A percentile compares a stretch with the other conserved stretches of the same genome.
These are phyloP conservation scores for Caloenas nicobarica DNA, from an alignment of 2,113 vertebrate species.

Conservation along the genomic window DNA sequence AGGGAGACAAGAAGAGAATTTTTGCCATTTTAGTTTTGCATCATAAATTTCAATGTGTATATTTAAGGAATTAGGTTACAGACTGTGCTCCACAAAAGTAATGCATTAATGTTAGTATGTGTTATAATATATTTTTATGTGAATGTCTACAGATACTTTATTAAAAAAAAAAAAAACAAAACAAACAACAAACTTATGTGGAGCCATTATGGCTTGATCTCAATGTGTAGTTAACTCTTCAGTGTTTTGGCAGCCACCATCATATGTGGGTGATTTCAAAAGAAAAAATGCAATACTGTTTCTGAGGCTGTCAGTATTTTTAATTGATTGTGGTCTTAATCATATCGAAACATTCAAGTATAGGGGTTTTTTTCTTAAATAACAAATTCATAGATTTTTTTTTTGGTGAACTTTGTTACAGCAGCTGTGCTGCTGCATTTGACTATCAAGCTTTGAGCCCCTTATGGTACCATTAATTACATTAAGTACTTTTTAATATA, in stretches of 20 bases:
- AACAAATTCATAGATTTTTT: neutral
- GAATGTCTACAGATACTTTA: neutral
- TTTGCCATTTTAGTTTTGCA: neutral
- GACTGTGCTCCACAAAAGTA: neutral
- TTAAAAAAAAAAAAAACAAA: neutral
- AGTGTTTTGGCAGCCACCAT: neutral
- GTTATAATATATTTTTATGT: neutral
- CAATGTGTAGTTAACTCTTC: neutral
- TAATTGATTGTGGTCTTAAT: neutral
- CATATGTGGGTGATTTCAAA: neutral
- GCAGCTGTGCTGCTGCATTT: neutral
- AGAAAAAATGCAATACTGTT: neutral
- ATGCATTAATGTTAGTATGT: neutral
- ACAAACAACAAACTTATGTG: fast-evolving
- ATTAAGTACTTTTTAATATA: neutral
- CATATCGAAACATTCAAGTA: neutral
- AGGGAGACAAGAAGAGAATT: neutral
- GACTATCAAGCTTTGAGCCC: neutral
- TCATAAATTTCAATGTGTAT: neutral
- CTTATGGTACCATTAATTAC: neutral
- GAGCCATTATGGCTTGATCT: neutral
- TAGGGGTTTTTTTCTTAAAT: neutral
- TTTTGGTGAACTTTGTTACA: neutral
- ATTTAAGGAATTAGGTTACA: neutral
- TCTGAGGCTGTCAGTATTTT: neutral